A percentile compares a stretch with the other conserved stretches of the same genome.
phyloP scores from a whole-genome alignment of 2,888 invertebrate species.

The Drosophila barbarae region DNA sequence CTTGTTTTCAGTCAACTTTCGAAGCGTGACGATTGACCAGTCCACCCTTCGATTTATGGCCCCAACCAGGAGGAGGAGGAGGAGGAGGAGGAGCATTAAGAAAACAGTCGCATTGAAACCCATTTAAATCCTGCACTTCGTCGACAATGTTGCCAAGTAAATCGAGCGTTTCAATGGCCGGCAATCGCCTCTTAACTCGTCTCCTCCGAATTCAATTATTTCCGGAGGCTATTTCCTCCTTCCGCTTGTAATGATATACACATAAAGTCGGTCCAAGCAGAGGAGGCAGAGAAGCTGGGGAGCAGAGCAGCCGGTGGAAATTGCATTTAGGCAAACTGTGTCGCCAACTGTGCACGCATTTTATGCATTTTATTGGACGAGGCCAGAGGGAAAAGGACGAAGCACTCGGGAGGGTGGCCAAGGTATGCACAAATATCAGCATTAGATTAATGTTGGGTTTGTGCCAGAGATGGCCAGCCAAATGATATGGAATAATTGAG shows the following conservation, averaged over 20 bases:
- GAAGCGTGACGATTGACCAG: constrained; percentile 54
- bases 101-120: constrained; percentile 2
- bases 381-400: not conserved
- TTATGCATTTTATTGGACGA: constrained; percentile 54
- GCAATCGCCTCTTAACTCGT: constrained; percentile 67
- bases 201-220: constrained; percentile 73
- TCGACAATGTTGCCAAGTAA: constrained; percentile 65
- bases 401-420: constrained; percentile 20
- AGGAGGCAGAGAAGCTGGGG: not conserved
- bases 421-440: constrained; percentile 29
- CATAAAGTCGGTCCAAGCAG: constrained; percentile 3
- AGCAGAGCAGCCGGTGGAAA: constrained; percentile 41
- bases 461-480: constrained; percentile 10
- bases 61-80: constrained; percentile 6
- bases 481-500: constrained; percentile 34
- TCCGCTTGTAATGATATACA: constrained; percentile 45
- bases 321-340: constrained; percentile 64
- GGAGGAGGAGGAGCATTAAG: not conserved
- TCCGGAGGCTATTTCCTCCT: constrained; percentile 64
- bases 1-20: constrained; percentile 14
- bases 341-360: constrained; percentile 69
- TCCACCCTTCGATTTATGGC: constrained; percentile 54
- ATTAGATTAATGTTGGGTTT: constrained; percentile 29
- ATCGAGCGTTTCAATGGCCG: constrained; percentile 61
- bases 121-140: constrained; percentile 21